Conservation (phyloP, 1,140 invertebrate species). For the Tachypleus tridentatus region DNA sequence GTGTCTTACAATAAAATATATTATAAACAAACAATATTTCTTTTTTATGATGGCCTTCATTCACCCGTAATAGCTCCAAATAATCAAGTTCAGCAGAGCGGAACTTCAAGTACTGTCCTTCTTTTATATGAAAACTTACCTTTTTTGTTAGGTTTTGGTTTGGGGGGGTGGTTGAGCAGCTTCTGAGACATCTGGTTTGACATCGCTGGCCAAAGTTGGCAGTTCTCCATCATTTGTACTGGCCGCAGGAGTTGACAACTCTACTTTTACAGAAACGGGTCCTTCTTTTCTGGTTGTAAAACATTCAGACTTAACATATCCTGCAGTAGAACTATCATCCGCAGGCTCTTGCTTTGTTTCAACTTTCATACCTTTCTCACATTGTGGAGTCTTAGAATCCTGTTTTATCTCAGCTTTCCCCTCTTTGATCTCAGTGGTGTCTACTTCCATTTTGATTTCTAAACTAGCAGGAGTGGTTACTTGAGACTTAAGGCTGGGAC, state of each 20-base stretch:
- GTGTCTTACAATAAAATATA: too few relatives aligned
- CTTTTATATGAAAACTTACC: conserved; percentile 1
- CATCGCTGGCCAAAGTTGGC: background rate
- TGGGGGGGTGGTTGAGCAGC: conserved; percentile 10
- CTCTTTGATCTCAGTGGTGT: too few relatives aligned
- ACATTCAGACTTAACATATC: background rate
- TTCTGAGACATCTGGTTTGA: conserved; percentile 15
- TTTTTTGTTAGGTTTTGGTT: conserved; percentile 18
- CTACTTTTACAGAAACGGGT: conserved; percentile 42
- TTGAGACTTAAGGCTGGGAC: too few relatives aligned
- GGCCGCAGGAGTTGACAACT: conserved; percentile 42
- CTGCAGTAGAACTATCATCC: conserved; percentile 33
- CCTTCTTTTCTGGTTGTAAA: conserved; percentile 19
- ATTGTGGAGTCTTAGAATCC: background rate
- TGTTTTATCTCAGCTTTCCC: too few relatives aligned
- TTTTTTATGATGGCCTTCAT: too few relatives aligned
- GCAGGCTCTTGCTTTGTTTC: conserved; percentile 56
- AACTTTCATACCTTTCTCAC: conserved; percentile 40
- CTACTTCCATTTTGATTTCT: too few relatives aligned
- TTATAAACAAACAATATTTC: too few relatives aligned
- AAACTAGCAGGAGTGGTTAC: too few relatives aligned
- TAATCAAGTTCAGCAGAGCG: too few relatives aligned
- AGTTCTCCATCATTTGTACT: conserved; percentile 21
- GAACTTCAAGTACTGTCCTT: too few relatives aligned
- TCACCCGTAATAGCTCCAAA: too few relatives aligned